These are phyloP conservation scores for Phytoseiulus persimilis DNA, from an alignment of 2,888 invertebrate species.

Conservation along the genomic window DNA sequence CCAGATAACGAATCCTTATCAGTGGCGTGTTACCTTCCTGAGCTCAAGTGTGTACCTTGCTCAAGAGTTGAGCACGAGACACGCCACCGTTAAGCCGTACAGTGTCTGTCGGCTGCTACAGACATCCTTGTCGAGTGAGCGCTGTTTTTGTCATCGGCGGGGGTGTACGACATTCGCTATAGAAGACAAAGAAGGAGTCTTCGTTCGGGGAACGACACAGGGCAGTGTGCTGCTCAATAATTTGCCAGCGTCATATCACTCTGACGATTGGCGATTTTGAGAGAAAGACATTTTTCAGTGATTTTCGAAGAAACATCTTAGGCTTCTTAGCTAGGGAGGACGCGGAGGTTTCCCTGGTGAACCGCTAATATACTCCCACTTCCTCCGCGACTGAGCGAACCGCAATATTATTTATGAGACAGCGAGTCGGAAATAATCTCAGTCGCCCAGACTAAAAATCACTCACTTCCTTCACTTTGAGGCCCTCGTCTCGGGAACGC, in stretches of 20 bases:
- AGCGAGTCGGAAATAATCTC: background rate
- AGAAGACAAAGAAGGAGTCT: too few relatives aligned
- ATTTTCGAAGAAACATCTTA: background rate
- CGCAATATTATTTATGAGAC: background rate
- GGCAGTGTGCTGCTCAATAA: background rate
- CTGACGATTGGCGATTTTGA: background rate
- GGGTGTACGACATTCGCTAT: too few relatives aligned
- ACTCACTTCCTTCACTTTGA: background rate
- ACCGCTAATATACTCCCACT: background rate
- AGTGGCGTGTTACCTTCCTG: background rate
- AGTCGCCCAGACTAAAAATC: background rate
- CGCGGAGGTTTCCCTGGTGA: background rate
- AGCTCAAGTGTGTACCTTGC: background rate
- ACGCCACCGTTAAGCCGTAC: background rate
- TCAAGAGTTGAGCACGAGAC: background rate
- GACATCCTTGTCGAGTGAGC: too few relatives aligned
- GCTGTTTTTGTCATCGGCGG: too few relatives aligned
- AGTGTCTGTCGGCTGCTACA: background rate
- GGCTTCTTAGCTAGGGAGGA: background rate
- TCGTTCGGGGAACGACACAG: too few relatives aligned
- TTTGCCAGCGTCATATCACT: background rate
- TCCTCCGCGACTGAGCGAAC: background rate
- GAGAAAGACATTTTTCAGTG: background rate
- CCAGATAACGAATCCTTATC: background rate
- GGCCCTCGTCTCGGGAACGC: background rate